Conservation (phyloP, 2,797 vertebrate species). For the Hapalemur alaotrensis region DNA sequence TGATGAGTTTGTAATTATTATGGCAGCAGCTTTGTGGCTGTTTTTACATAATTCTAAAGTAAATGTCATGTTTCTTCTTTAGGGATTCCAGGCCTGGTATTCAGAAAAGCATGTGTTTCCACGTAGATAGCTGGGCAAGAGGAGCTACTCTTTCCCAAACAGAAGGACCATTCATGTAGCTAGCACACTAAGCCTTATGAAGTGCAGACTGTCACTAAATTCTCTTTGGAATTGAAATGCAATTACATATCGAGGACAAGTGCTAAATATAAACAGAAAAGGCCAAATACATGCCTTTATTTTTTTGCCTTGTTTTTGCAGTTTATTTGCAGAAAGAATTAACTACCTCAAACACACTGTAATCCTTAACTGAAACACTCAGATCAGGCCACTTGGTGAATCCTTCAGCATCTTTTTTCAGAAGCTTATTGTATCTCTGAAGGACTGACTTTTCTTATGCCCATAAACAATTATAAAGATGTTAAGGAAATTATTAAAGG, state of each 20-base stretch:
- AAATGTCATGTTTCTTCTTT: slow-evolving; percentile 67
- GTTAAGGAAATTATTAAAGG: slow-evolving; percentile 24
- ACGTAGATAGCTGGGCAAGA: not conserved
- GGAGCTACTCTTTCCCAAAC: not conserved
- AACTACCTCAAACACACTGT: slow-evolving; percentile 9
- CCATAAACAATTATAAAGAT: not conserved
- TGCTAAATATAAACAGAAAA: slow-evolving; percentile 65
- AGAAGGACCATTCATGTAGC: slow-evolving; percentile 1
- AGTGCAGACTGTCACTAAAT: not conserved
- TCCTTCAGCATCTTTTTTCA: not conserved
- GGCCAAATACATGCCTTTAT: slow-evolving; percentile 16
- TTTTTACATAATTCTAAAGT: slow-evolving; percentile 70
- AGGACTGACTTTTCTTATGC: not conserved
- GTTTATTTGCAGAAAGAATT: slow-evolving; percentile 58
- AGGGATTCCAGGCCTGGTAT: slow-evolving; percentile 45
- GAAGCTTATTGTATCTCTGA: not conserved
- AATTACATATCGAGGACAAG: slow-evolving; percentile 63
- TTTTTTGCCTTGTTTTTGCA: slow-evolving; percentile 44
- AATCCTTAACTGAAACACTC: slow-evolving; percentile 50
- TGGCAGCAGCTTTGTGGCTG: slow-evolving; percentile 48
- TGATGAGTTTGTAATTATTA: not conserved
- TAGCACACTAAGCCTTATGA: not conserved
- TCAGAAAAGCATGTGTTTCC: slow-evolving; percentile 50
- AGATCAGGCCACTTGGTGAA: not conserved
- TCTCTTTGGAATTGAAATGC: slow-evolving; percentile 62